Conservation (phyloP, 2,888 invertebrate species). For the Catotricha subobsoleta region DNA sequence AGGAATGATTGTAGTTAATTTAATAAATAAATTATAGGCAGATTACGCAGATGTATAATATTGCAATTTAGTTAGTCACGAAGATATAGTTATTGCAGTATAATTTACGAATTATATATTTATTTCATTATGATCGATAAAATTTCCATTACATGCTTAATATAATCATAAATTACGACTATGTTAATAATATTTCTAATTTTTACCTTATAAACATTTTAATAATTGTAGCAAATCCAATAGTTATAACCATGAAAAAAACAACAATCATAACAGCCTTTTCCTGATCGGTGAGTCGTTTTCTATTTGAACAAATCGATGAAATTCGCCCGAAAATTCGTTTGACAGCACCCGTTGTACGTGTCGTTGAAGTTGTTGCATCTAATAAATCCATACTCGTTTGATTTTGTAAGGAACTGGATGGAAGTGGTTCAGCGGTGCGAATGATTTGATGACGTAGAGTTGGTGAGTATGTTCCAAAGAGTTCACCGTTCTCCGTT, state of each 20-base stretch:
- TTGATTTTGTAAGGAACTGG: background rate
- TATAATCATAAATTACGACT: too few relatives aligned
- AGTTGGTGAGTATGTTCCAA: constrained; percentile 52
- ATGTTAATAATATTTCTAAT: too few relatives aligned
- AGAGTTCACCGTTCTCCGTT: constrained; percentile 37
- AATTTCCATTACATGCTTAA: too few relatives aligned
- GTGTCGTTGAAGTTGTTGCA: constrained; percentile 11
- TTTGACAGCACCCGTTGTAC: constrained; percentile 29
- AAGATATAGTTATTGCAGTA: too few relatives aligned
- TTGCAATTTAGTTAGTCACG: too few relatives aligned
- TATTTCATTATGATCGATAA: too few relatives aligned
- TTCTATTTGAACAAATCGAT: constrained; percentile 24
- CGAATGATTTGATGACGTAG: constrained; percentile 28
- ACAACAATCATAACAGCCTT: constrained; percentile 26
- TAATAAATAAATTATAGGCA: too few relatives aligned
- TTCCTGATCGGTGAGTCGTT: constrained; percentile 26
- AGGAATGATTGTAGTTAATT: too few relatives aligned
- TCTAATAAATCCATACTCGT: constrained; percentile 3
- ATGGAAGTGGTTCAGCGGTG: background rate
- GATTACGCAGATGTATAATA: too few relatives aligned
- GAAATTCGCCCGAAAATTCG: constrained; percentile 27
- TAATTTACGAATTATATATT: too few relatives aligned
- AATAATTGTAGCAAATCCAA: constrained; percentile 23
- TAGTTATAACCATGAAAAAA: constrained; percentile 25
- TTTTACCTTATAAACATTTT: constrained; percentile 2